A percentile compares a stretch with the other conserved stretches of the same genome.
phyloP scores from a whole-genome alignment of 2,888 invertebrate genomes.

The Empis stercorea region DNA sequence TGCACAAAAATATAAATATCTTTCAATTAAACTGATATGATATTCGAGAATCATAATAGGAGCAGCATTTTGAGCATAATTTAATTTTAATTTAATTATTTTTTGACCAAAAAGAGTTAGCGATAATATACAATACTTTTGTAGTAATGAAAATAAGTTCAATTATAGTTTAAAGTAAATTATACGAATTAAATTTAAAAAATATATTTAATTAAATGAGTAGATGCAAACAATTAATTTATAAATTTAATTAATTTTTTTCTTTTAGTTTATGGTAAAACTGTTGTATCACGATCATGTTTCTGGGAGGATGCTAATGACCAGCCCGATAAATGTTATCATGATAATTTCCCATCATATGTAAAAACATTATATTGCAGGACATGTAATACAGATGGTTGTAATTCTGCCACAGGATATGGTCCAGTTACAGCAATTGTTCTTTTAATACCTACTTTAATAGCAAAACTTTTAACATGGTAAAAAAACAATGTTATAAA shows the following conservation, averaged over 20 bases:
- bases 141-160: no score
- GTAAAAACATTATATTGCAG: slow-evolving; percentile 33
- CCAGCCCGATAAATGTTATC: slow-evolving; percentile 30
- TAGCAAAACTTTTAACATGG: slow-evolving; percentile 9
- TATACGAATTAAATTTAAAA: no score
- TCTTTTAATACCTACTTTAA: slow-evolving; percentile 10
- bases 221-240: no score
- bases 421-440: slow-evolving; percentile 21
- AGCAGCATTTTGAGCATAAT: no score
- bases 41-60: no score
- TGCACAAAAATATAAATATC: no score
- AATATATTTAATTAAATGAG: no score
- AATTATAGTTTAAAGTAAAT: no score
- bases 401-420: slow-evolving; percentile 26
- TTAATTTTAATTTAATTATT: no score
- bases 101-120: no score
- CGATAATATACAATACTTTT: no score
- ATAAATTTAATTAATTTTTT: slow-evolving; percentile 1
- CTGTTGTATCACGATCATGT: slow-evolving; percentile 33
- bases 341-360: slow-evolving; percentile 31
- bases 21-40: no score
- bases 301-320: slow-evolving; percentile 34
- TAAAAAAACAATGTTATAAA: slow-evolving; percentile 3
- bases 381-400: slow-evolving; percentile 34
- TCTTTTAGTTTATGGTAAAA: slow-evolving; percentile 34